Conservation (phyloP, 2,797 vertebrate species). For the Diplodus puntazzo region DNA sequence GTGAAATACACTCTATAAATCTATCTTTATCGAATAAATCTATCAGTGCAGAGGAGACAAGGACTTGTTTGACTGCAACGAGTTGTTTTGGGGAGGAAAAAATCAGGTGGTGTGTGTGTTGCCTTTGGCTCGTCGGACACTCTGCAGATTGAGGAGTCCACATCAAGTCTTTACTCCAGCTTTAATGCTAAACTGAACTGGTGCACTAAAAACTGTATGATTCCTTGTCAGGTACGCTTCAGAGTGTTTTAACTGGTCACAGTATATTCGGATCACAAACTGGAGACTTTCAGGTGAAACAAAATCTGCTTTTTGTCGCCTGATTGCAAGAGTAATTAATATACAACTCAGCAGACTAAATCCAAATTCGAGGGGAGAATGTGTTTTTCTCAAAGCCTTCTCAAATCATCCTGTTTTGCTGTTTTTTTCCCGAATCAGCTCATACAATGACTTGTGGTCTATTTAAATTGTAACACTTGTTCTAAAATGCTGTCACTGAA, state of each 20-base stretch:
- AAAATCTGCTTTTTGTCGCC: too few species aligned
- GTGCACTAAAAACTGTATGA: background rate
- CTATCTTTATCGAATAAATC: too few species aligned
- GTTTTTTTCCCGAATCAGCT: background rate
- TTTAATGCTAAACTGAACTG: background rate
- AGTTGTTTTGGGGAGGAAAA: too few species aligned
- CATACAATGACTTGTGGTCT: background rate
- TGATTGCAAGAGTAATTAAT: too few species aligned
- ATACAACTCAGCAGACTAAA: background rate
- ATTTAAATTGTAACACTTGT: background rate
- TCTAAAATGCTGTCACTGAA: slow-evolving; percentile 1
- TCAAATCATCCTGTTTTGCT: background rate
- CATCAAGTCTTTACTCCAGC: background rate
- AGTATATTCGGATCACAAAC: background rate
- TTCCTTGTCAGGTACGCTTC: background rate
- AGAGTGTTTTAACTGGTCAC: background rate
- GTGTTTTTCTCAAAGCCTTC: too few species aligned
- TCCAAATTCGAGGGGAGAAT: background rate
- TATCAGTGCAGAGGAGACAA: too few species aligned
- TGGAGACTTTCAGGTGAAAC: too few species aligned
- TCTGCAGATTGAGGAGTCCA: background rate
- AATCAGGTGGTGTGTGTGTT: too few species aligned
- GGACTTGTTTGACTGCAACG: too few species aligned
- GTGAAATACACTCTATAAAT: background rate
- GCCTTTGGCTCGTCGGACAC: too few species aligned